Conservation (phyloP, 92 coral and sea anemone species). For the Phenganax subtilis region DNA sequence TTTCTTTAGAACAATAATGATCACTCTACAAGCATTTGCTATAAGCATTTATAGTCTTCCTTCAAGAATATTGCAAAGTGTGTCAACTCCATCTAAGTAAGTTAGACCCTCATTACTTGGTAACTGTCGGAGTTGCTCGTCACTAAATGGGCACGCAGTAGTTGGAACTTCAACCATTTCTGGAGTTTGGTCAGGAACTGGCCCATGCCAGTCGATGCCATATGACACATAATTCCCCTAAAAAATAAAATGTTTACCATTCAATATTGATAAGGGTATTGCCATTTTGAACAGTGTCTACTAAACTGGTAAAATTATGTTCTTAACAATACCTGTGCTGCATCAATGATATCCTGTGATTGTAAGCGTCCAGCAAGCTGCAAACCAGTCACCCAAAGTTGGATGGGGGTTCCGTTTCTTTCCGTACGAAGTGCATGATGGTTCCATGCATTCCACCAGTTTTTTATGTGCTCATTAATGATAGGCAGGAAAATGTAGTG, state of each 20-base stretch:
- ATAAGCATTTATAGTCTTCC: no score
- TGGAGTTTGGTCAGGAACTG: slow-evolving; percentile 50
- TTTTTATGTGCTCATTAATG: slow-evolving; percentile 46
- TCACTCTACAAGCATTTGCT: no score
- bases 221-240: slow-evolving; percentile 39
- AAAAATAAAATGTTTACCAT: slow-evolving; percentile 26
- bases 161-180: slow-evolving; percentile 58
- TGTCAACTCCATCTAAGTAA: slow-evolving; percentile 48
- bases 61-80: slow-evolving; percentile 23
- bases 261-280: background rate
- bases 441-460: slow-evolving; percentile 57
- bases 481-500: slow-evolving; percentile 49
- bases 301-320: background rate
- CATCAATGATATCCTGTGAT: slow-evolving; percentile 3
- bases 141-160: slow-evolving; percentile 51
- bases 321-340: slow-evolving; percentile 7
- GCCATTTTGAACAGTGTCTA: background rate
- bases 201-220: slow-evolving; percentile 61
- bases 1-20: background rate
- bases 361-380: background rate
- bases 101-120: slow-evolving; percentile 42
- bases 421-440: slow-evolving; percentile 53
- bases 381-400: slow-evolving; percentile 57
- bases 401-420: slow-evolving; percentile 49
- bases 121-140: slow-evolving; percentile 34